A percentile compares a stretch with the other conserved stretches of the same genome.
Evolutionary conservation across 2,113 vertebrate species (phyloP).

Genomic region (Ameiurus melas): DNA sequence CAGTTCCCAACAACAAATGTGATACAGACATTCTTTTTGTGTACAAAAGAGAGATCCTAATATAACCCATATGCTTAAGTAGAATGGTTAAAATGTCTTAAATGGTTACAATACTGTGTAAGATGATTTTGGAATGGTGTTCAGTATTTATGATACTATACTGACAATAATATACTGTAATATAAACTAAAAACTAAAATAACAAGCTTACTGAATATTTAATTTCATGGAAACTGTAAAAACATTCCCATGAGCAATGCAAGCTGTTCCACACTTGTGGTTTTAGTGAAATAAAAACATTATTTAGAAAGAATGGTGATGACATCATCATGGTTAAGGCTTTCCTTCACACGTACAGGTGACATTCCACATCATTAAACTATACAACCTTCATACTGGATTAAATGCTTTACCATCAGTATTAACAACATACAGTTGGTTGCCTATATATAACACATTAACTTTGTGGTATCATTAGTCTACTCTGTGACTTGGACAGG

Average conservation of each 20-base stretch:
- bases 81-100: background rate
- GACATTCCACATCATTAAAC: background rate
- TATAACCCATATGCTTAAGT: background rate
- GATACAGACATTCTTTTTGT: conserved; percentile 21
- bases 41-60: background rate
- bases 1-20: conserved; percentile 3
- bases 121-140: background rate
- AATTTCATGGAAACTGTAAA: background rate
- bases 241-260: too few species aligned
- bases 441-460: background rate
- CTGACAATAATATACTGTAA: background rate
- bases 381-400: background rate
- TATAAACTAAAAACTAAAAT: background rate
- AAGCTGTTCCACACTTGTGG: background rate
- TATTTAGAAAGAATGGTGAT: background rate
- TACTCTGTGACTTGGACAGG: background rate
- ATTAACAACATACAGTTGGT: background rate
- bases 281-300: background rate
- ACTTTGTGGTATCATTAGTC: background rate
- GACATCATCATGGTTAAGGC: background rate
- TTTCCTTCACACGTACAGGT: background rate
- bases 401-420: background rate
- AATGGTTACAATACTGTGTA: background rate
- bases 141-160: background rate
- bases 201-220: background rate